Evolutionary conservation across 2,888 invertebrate genomes (phyloP).

Genomic region (Argynnis bischoffii): DNA sequence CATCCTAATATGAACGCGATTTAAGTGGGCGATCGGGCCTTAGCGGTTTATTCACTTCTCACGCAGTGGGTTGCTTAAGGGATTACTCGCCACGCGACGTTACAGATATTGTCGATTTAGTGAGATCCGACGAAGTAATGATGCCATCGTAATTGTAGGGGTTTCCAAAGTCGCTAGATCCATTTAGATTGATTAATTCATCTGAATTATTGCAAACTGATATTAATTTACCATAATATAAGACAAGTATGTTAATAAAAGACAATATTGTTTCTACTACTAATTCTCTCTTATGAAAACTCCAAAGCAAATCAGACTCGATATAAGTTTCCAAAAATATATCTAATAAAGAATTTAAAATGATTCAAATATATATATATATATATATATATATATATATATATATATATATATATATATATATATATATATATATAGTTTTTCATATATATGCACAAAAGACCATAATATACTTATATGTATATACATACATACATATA

Average conservation of each 20-base stretch:
- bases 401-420: no score
- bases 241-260: neutral
- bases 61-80: constrained; percentile 70
- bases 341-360: no score
- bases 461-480: no score
- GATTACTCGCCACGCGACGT: constrained; percentile 76
- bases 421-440: no score
- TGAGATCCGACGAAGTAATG: constrained; percentile 66
- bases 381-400: no score
- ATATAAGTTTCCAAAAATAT: no score
- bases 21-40: constrained; percentile 75
- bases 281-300: no score
- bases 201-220: constrained; percentile 11
- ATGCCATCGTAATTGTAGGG: constrained; percentile 54
- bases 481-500: no score
- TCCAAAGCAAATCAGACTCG: no score
- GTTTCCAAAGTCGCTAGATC: constrained; percentile 50
- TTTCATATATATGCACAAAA: no score
- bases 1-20: constrained; percentile 8
- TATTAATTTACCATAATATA: constrained; percentile 11
- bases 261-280: neutral
- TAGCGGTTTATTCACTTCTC: constrained; percentile 77
- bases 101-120: constrained; percentile 79
- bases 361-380: no score
- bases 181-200: constrained; percentile 51